phyloP scores from a whole-genome alignment of 2,888 invertebrate species.

The Dusona sp. region DNA sequence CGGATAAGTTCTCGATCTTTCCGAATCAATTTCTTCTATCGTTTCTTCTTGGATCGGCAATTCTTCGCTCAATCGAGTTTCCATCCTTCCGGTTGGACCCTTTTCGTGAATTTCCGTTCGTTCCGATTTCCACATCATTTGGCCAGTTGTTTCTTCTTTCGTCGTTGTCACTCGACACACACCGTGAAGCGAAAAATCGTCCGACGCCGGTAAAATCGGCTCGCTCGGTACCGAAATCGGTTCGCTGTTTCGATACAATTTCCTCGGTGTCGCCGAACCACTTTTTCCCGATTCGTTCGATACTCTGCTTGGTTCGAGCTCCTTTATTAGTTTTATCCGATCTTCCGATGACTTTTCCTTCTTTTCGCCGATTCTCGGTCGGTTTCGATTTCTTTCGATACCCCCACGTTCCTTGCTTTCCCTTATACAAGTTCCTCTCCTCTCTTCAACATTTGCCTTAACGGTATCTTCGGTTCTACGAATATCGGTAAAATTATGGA shows the following conservation, averaged over 20 bases:
- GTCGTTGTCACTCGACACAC: neutral
- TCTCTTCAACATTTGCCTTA: neutral
- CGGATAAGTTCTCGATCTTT: neutral
- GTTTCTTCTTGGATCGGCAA: constrained; percentile 12
- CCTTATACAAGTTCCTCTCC: neutral
- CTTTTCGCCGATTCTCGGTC: neutral
- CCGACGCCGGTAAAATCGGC: neutral
- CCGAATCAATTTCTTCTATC: neutral
- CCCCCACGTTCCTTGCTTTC: neutral
- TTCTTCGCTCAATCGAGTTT: constrained; percentile 22
- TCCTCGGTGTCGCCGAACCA: constrained; percentile 16
- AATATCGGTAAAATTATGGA: constrained; percentile 43
- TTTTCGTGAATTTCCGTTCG: constrained; percentile 21
- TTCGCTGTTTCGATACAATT: constrained; percentile 50
- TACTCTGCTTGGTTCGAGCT: neutral
- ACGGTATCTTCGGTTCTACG: constrained; percentile 43
- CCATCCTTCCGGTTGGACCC: neutral
- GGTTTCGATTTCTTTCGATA: neutral
- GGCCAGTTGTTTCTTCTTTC: constrained; percentile 19
- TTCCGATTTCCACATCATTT: constrained; percentile 37
- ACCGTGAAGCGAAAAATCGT: neutral
- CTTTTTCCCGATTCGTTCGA: constrained; percentile 26
- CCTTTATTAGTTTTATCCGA: constrained; percentile 13
- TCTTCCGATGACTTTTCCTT: constrained; percentile 24
- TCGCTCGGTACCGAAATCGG: neutral